Evolutionary conservation across 2,888 invertebrate species (phyloP).

Genomic region (Lochmaea crataegi): DNA sequence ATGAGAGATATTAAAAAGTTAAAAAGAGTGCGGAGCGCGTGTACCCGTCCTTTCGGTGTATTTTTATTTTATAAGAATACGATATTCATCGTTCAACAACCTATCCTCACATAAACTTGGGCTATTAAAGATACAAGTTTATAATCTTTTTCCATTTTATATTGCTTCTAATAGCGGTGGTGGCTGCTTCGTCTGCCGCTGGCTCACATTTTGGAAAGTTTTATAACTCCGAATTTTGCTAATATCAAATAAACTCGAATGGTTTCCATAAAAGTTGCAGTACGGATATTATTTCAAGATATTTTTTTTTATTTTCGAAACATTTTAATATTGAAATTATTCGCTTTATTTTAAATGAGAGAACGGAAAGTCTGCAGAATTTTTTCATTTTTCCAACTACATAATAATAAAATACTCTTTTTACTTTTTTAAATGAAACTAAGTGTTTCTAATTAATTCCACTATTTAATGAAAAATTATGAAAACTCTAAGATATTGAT

Average conservation of each 20-base stretch:
- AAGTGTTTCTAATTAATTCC: too few species aligned
- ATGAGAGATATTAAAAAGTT: conserved; percentile 65
- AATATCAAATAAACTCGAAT: conserved; percentile 59
- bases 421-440: too few species aligned
- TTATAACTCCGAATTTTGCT: conserved; percentile 68
- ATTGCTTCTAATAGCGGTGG: conserved; percentile 58
- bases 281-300: conserved; percentile 40
- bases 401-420: too few species aligned
- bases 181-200: conserved; percentile 37
- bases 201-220: conserved; percentile 67
- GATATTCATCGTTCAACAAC: conserved; percentile 63
- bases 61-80: conserved; percentile 62
- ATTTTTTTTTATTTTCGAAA: conserved; percentile 29
- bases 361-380: too few species aligned
- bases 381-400: too few species aligned
- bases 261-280: conserved; percentile 44
- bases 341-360: background rate
- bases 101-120: conserved; percentile 63
- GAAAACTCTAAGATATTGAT: too few species aligned
- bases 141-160: conserved; percentile 64
- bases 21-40: conserved; percentile 57
- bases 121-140: conserved; percentile 66
- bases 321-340: conserved; percentile 16
- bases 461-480: too few species aligned
- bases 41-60: conserved; percentile 55